A percentile compares a stretch with the other conserved stretches of the same genome.
Evolutionary conservation across 1,140 invertebrate genomes (phyloP).

Genomic region (Macrocentrus cingulum): DNA sequence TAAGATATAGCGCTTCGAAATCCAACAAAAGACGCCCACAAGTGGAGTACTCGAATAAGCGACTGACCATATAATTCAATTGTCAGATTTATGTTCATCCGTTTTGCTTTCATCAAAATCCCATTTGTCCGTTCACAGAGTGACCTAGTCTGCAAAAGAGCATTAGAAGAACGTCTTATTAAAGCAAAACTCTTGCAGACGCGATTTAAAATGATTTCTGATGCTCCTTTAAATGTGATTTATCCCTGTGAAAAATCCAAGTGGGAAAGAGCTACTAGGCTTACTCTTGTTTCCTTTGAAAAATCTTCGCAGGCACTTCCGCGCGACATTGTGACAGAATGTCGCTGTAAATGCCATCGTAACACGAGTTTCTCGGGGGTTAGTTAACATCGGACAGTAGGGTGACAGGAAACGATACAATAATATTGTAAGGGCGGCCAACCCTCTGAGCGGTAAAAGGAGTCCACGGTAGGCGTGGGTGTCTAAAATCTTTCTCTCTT

Average conservation of each 20-base stretch:
- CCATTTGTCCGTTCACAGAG: slow-evolving; percentile 11
- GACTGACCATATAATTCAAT: slow-evolving; percentile 7
- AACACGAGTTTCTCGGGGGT: slow-evolving; percentile 40
- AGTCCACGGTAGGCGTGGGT: slow-evolving; percentile 27
- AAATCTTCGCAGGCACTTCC: slow-evolving; percentile 43
- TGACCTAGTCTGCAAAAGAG: slow-evolving; percentile 7
- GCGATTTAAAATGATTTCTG: not conserved
- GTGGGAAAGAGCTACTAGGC: too few relatives aligned
- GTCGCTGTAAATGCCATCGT: slow-evolving; percentile 29
- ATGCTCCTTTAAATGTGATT: not conserved
- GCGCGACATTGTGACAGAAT: slow-evolving; percentile 46
- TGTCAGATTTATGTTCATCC: not conserved
- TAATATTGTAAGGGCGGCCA: slow-evolving; percentile 29
- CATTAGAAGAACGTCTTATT: slow-evolving; percentile 13
- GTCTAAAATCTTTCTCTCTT: slow-evolving; percentile 20
- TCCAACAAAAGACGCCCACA: not conserved
- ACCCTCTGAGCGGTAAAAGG: slow-evolving; percentile 4
- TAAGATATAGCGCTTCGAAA: slow-evolving; percentile 7
- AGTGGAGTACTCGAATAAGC: not conserved
- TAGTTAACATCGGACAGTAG: slow-evolving; percentile 38
- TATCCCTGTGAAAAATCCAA: too few relatives aligned
- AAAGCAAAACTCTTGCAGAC: slow-evolving; percentile 1
- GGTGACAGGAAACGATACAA: slow-evolving; percentile 43
- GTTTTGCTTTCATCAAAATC: slow-evolving; percentile 20
- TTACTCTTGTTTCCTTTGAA: slow-evolving; percentile 39